phyloP scores from a whole-genome alignment of 2,888 invertebrate species.

The Ormia ochracea region DNA sequence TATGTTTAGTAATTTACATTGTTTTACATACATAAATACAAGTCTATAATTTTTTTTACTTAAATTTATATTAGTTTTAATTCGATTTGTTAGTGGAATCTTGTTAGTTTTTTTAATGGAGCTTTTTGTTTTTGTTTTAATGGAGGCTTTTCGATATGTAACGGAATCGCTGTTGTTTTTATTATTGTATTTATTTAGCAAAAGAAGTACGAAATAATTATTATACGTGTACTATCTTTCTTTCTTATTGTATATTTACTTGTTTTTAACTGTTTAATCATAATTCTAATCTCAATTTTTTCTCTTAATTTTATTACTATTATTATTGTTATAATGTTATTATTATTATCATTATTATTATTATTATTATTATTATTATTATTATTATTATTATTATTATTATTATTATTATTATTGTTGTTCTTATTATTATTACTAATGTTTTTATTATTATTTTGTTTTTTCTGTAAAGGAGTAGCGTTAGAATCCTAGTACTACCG shows the following conservation, averaged over 20 bases:
- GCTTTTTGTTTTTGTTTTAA: neutral
- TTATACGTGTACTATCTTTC: neutral
- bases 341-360: too few species aligned
- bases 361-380: too few species aligned
- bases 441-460: too few species aligned
- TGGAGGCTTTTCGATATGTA: slow-evolving; percentile 24
- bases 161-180: slow-evolving; percentile 15
- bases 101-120: neutral
- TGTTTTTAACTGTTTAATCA: too few species aligned
- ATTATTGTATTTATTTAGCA: slow-evolving; percentile 19
- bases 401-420: neutral
- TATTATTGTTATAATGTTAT: too few species aligned
- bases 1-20: slow-evolving; percentile 49
- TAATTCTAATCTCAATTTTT: too few species aligned
- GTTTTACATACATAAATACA: neutral
- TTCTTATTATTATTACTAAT: slow-evolving; percentile 4
- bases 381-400: neutral
- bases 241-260: neutral
- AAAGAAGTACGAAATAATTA: slow-evolving; percentile 48
- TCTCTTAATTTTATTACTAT: too few species aligned
- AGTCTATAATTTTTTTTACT: neutral
- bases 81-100: neutral
- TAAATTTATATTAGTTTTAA: neutral
- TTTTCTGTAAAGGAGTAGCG: slow-evolving; percentile 65
- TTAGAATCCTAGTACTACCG: slow-evolving; percentile 75